Base-by-base conservation (phyloP, 2,888 invertebrate genomes). In the Biston stratarius region DNA sequence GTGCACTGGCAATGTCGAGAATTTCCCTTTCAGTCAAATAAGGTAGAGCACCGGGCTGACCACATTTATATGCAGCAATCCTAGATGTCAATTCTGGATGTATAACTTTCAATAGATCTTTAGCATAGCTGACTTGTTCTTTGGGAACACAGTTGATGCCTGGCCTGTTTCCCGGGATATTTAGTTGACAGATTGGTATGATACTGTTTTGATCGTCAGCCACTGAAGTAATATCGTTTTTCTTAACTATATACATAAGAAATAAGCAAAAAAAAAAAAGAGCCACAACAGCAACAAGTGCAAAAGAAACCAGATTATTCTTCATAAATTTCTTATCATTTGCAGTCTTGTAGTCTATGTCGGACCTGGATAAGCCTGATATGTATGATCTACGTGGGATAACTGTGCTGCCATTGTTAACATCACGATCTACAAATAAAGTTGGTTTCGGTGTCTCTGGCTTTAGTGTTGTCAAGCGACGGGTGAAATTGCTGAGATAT, bases 401-500 rank as follows among this genome's bases (percentile, higher is more conserved):
- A 6, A 88, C 69, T 55, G 87, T 85, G 68, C 83, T 88, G 0
- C 94, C 94, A 75, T 94, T 94, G 67, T 88, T 91, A 7, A 83
- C 76, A 65, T 94, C 94, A 60, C 91, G 77, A 67, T 93, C 91
- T 3, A 88, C 67, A 57, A 75, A 89, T 5, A 86, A 69, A 5
- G 82, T 72, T 1, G 85, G 69, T 78, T 87, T 91, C 5, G 85
- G 77, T 5, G 84, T 83, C n/a, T 93, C 93, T 0, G 93, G 77
- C 71, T 94, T 92, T 5, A 94, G 77, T 7, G 93, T 70, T 12
- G 95, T 94, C 68, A 96, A 83, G 68, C 96, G 94, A 67, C 95
- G 92, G 0, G 96, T 96, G 76, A 96, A 96, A 79, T 96, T 96
- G 78, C 96, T 96, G 78, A 96, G 89, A 85, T 95, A 96, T 61